These are phyloP conservation scores for Drosophila peninsularis DNA, from an alignment of 2,888 invertebrate genomes.

Conservation along the genomic window DNA sequence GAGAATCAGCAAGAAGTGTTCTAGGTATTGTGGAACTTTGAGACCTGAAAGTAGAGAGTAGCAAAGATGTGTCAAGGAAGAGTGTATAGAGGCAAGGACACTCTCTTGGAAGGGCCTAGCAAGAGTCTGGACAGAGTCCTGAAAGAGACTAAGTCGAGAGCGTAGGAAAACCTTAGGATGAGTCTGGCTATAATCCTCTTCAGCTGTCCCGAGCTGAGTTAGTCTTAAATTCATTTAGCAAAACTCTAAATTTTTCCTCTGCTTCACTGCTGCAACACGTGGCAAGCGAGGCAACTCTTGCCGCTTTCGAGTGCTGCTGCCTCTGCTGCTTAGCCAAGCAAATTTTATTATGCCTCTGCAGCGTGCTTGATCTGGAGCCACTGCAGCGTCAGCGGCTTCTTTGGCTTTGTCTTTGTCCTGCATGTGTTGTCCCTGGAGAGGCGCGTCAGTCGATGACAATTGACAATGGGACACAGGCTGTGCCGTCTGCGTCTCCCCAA, in stretches of 20 bases:
- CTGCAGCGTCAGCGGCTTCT: constrained; percentile 49
- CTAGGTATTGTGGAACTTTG: neutral
- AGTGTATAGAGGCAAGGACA: too few species aligned
- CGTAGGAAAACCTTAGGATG: neutral
- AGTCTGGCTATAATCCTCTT: neutral
- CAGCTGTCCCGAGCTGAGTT: neutral
- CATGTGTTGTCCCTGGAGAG: constrained; percentile 67
- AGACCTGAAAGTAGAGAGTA: too few species aligned
- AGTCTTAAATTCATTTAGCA: neutral
- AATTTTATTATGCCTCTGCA: constrained; percentile 32
- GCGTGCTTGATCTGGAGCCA: too few species aligned
- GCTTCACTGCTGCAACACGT: constrained; percentile 20
- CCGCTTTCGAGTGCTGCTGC: constrained; percentile 19
- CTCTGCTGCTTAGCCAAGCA: constrained; percentile 43
- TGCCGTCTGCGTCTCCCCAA: constrained; percentile 29
- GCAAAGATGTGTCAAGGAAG: too few species aligned
- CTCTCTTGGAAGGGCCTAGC: neutral
- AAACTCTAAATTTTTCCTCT: neutral
- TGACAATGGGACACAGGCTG: constrained; percentile 46
- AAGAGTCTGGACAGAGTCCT: neutral
- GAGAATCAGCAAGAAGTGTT: neutral
- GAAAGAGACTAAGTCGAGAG: neutral
- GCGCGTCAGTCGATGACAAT: constrained; percentile 36
- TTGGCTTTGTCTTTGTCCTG: constrained; percentile 54
- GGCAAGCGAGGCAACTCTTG: neutral